Base-by-base conservation (phyloP, 2,113 vertebrate species). In the Myotis lucifugus region DNA sequence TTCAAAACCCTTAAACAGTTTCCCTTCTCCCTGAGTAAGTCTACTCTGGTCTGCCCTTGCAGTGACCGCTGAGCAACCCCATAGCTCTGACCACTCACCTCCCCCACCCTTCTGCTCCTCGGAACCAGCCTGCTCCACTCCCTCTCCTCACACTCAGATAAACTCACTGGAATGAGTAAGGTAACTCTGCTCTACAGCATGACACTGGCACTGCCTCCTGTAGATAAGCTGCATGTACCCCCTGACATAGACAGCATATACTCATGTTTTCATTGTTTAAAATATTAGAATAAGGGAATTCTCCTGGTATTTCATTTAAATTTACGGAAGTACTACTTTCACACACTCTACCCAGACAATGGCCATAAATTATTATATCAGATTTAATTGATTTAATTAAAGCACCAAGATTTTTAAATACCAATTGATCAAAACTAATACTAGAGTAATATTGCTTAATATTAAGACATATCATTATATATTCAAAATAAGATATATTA, bases 251-350 rank as follows among this genome's bases (percentile, higher is more conserved):
- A 25, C 48, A 25, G 21, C 3, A 40, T 0, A 0, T 4, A 69
- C 25, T 17, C 17, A 82, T 7, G 54, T 14, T 72, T 77, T 73
- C 12, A 37, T 18, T 88, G 90, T 88, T 64, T 10, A n/a, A 54
- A 56, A 50, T 56, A 21, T 13, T 78, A 61, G 29, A 84, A 52
- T 52, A 88, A 91, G 34, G 27, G 91, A n/a, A 19, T 85, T 84
- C 73, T 46, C 83, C 21, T 86, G 25, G 10, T 19, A 82, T 90
- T 85, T 85, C 64, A 82, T 64, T 78, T 85, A 90, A 76, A 81
- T 84, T 42, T 61, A 34, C 50, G 29, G 3, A 66, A 92, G 77
- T 11, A 46, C 64, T 85, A 18, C 50, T 78, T 74, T 84, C 50
- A 83, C 12, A 69, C 14, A 32, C 56, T 66, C 85, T n/a, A 76